Evolutionary conservation across 2,797 vertebrate species (phyloP).

Genomic region (Acanthiza pusilla): DNA sequence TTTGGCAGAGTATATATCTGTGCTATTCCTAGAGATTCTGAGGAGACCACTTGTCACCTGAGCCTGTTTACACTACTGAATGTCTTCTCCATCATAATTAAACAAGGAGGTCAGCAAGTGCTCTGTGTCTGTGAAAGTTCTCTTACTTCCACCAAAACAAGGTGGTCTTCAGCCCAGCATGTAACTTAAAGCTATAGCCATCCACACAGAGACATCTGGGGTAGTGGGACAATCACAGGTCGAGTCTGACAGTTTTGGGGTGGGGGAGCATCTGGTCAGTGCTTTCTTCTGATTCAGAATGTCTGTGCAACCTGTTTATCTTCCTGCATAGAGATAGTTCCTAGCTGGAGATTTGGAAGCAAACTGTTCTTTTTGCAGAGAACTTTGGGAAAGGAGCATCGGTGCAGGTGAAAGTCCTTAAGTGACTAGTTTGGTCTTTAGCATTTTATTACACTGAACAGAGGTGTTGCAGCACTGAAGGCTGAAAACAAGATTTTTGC

Average conservation of each 20-base stretch:
- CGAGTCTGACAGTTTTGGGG: background rate
- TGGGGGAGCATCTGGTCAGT: background rate
- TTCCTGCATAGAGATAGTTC: background rate
- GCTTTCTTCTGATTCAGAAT: background rate
- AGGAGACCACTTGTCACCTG: background rate
- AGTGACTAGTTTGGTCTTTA: background rate
- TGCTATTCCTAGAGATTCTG: background rate
- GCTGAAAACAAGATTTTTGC: conserved; percentile 2
- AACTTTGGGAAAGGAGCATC: background rate
- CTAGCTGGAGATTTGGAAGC: background rate
- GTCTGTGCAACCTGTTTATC: background rate
- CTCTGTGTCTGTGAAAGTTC: background rate
- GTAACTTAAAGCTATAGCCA: background rate
- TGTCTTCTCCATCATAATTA: background rate
- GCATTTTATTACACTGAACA: conserved; percentile 14
- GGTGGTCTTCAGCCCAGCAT: background rate
- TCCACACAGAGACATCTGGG: background rate
- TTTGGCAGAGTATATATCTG: background rate
- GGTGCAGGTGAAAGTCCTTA: conserved; percentile 12
- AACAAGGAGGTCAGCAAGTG: background rate
- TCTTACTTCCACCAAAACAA: background rate
- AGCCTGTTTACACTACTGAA: background rate
- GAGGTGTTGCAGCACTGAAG: background rate
- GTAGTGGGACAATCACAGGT: background rate
- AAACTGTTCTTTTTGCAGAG: background rate